phyloP scores from a whole-genome alignment of 2,888 invertebrate species.

The Eurytoma adleriae region DNA sequence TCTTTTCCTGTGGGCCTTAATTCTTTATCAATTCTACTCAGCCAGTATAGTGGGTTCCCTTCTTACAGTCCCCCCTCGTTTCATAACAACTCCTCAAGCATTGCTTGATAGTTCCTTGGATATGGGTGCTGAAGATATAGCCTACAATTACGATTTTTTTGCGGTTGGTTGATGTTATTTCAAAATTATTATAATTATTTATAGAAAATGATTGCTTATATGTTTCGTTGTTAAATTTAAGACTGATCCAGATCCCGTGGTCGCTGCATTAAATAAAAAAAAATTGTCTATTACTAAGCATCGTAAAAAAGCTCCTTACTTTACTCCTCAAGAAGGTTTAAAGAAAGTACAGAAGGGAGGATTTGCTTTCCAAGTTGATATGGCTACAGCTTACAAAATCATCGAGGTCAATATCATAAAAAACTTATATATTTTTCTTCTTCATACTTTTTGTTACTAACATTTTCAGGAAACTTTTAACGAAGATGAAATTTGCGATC shows the following conservation, averaged over 20 bases:
- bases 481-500: slow-evolving; percentile 83
- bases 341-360: slow-evolving; percentile 80
- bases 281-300: slow-evolving; percentile 76
- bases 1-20: slow-evolving; percentile 68
- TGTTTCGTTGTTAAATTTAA: slow-evolving; percentile 64
- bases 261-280: slow-evolving; percentile 79
- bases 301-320: slow-evolving; percentile 66
- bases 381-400: slow-evolving; percentile 82
- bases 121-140: slow-evolving; percentile 69
- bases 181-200: not conserved
- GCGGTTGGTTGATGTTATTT: slow-evolving; percentile 58
- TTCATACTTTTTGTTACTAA: not conserved
- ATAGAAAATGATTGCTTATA: not conserved
- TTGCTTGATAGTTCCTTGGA: slow-evolving; percentile 69
- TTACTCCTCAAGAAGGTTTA: slow-evolving; percentile 79
- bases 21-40: slow-evolving; percentile 73
- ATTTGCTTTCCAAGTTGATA: slow-evolving; percentile 85
- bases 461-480: slow-evolving; percentile 77
- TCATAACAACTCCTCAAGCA: slow-evolving; percentile 68
- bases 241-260: slow-evolving; percentile 82
- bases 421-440: not conserved
- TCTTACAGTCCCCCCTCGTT: slow-evolving; percentile 68
- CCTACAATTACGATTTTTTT: slow-evolving; percentile 69
- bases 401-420: slow-evolving; percentile 74
- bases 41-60: slow-evolving; percentile 72